These are phyloP conservation scores for Brachystomella parvula DNA, from an alignment of 1,140 invertebrate species.

Conservation along the genomic window DNA sequence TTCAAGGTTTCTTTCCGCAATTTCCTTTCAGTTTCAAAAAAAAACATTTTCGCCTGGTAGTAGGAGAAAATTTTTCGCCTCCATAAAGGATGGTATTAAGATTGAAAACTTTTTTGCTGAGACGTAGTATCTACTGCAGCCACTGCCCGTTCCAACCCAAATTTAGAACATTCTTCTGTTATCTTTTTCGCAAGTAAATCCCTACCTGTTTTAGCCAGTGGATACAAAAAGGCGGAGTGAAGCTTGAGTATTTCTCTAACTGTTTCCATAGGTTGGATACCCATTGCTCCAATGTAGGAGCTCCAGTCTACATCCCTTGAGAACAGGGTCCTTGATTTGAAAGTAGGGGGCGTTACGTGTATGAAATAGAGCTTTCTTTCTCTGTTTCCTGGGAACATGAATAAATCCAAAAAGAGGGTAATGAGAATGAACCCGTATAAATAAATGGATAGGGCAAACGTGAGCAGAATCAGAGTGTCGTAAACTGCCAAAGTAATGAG, in stretches of 20 bases:
- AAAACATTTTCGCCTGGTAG: no score
- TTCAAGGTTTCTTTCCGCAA: no score
- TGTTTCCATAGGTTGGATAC: not conserved
- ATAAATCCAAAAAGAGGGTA: not conserved
- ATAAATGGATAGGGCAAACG: not conserved
- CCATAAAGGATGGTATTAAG: no score
- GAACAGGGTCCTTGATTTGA: not conserved
- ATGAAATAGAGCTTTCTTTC: not conserved
- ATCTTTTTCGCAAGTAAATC: no score
- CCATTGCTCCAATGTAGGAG: not conserved
- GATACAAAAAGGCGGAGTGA: not conserved
- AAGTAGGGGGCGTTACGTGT: not conserved
- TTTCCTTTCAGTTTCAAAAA: no score
- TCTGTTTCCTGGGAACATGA: not conserved
- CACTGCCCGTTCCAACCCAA: no score
- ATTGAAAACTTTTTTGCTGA: no score
- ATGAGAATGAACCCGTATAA: not conserved
- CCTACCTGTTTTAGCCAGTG: not conserved
- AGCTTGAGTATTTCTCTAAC: not conserved
- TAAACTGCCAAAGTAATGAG: not conserved
- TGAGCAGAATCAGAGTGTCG: not conserved
- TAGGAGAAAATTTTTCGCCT: no score
- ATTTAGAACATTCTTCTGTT: no score
- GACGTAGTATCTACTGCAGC: no score
- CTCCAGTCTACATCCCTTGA: not conserved